Percentiles rank a stretch among this genome's conserved stretches.
phyloP scores from a whole-genome alignment of 1,140 invertebrate species.

The Coenobita brevimanus region DNA sequence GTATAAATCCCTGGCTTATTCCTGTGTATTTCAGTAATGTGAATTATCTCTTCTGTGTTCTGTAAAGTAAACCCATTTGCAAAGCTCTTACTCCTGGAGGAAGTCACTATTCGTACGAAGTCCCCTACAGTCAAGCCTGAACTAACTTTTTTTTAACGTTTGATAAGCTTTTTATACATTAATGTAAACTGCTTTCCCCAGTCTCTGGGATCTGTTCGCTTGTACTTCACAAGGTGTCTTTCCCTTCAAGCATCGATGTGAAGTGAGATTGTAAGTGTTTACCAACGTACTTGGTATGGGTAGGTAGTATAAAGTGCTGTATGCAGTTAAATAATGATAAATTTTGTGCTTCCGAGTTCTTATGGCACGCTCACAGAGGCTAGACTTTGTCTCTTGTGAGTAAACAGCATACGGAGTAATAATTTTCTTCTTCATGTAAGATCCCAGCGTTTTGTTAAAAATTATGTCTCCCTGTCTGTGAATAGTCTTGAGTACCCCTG shows the following conservation, averaged over 20 bases:
- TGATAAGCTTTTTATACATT: too few species aligned
- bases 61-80: not conserved
- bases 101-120: too few species aligned
- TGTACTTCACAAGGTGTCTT: not conserved
- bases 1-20: not conserved
- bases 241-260: not conserved
- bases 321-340: too few species aligned
- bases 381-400: too few species aligned
- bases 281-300: too few species aligned
- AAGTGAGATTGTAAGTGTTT: not conserved
- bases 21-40: not conserved
- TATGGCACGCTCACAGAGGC: too few species aligned
- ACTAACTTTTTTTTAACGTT: not conserved
- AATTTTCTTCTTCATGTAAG: not conserved
- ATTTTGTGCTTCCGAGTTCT: too few species aligned
- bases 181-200: too few species aligned
- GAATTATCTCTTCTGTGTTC: conserved; percentile 6
- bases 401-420: not conserved
- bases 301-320: conserved; percentile 3
- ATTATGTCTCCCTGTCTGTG: not conserved
- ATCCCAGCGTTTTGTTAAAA: not conserved
- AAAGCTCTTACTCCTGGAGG: too few species aligned
- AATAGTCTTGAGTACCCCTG: too few species aligned
- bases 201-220: too few species aligned
- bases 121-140: too few species aligned